Percentiles rank a stretch among this genome's conserved stretches.
These are phyloP conservation scores for Bos javanicus DNA, from an alignment of 2,113 vertebrate genomes.

Conservation along the genomic window DNA sequence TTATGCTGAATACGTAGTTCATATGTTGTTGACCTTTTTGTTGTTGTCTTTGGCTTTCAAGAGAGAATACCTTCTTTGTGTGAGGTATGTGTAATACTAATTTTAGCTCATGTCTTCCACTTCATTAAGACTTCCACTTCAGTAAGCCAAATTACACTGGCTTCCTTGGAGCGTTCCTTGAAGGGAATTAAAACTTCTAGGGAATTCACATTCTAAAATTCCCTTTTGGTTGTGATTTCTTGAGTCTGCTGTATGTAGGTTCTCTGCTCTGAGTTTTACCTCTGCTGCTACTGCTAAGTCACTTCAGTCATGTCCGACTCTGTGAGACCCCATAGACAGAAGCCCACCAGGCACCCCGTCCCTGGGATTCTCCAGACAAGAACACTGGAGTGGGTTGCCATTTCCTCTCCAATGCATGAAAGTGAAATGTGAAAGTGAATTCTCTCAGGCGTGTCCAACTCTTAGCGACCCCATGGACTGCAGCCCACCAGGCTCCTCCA, in stretches of 20 bases:
- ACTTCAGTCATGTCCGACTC: too few relatives aligned
- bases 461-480: too few relatives aligned
- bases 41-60: neutral
- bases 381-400: too few relatives aligned
- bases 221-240: neutral
- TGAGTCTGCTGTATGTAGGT: neutral
- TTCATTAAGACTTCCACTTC: neutral
- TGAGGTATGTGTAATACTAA: neutral
- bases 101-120: conserved; percentile 16
- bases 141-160: conserved; percentile 3
- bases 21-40: neutral
- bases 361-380: too few relatives aligned
- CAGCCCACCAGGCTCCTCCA: too few relatives aligned
- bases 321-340: too few relatives aligned
- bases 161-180: neutral
- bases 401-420: too few relatives aligned
- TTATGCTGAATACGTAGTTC: neutral
- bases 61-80: neutral
- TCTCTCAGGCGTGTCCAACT: too few relatives aligned
- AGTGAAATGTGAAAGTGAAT: too few relatives aligned
- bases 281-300: too few relatives aligned
- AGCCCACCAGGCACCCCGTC: too few relatives aligned
- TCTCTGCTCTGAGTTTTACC: neutral
- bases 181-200: neutral
- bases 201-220: neutral